phyloP scores from a whole-genome alignment of 2,797 vertebrate species.

The Momotus momota region DNA sequence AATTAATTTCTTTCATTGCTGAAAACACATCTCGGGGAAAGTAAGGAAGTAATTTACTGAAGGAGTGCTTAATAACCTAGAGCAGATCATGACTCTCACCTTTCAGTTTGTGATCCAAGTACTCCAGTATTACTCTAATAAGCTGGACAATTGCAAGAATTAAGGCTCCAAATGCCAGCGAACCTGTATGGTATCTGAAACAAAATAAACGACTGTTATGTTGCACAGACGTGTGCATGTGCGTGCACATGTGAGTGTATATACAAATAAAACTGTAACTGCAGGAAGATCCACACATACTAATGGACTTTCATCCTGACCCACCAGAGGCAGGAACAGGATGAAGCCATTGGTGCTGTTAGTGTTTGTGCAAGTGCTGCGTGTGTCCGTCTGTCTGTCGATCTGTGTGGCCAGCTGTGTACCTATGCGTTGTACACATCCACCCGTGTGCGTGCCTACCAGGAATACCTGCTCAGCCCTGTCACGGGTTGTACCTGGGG shows the following conservation, averaged over 20 bases:
- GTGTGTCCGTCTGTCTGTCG: not conserved
- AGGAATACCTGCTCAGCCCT: not conserved
- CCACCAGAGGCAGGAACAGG: not conserved
- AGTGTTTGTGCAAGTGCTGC: not conserved
- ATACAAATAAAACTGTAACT: not conserved
- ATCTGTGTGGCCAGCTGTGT: not conserved
- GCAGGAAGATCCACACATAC: not conserved
- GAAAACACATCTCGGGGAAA: not conserved
- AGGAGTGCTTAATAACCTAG: not conserved
- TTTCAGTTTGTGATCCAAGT: slow-evolving; percentile 91
- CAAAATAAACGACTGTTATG: not conserved
- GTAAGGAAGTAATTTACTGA: not conserved
- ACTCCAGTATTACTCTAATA: slow-evolving; percentile 88
- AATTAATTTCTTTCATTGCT: not conserved
- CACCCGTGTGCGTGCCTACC: not conserved
- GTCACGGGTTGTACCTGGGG: not conserved
- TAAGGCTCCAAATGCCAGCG: slow-evolving; percentile 93
- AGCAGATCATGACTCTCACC: slow-evolving; percentile 72
- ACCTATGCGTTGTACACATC: not conserved
- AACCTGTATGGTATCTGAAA: slow-evolving; percentile 94
- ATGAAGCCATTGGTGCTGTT: not conserved
- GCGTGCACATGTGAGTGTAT: not conserved
- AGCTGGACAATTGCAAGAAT: slow-evolving; percentile 90
- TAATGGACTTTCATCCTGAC: not conserved
- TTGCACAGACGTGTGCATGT: not conserved